These are phyloP conservation scores for Crossaster papposus DNA, from an alignment of 53 echinoderm and acorn worm species.

Conservation along the genomic window DNA sequence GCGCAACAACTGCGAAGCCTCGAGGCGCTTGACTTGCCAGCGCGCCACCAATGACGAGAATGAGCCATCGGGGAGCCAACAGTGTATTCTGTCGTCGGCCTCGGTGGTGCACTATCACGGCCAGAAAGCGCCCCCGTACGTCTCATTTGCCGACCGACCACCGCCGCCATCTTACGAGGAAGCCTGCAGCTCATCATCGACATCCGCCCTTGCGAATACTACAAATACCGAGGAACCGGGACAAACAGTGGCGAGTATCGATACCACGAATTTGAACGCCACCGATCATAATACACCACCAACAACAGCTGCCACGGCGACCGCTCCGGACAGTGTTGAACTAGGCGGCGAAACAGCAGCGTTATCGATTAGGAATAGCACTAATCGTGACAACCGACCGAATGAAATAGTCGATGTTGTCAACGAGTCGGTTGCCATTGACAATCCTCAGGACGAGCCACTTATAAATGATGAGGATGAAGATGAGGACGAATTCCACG, in stretches of 20 bases:
- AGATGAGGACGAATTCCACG: conserved; percentile 26
- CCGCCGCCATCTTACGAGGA: conserved; percentile 71
- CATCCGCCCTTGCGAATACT: not conserved
- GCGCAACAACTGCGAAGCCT: not conserved
- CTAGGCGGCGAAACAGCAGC: not conserved
- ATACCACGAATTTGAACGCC: conserved; percentile 3
- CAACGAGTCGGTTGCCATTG: conserved; percentile 35
- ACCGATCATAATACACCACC: conserved; percentile 4
- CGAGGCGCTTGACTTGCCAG: conserved; percentile 5
- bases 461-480: conserved; percentile 43
- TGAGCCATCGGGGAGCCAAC: conserved; percentile 14
- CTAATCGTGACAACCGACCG: not conserved
- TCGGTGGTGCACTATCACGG: conserved; percentile 35
- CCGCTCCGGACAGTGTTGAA: conserved; percentile 7
- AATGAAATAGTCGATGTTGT: not conserved
- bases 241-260: conserved; percentile 7
- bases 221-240: not conserved
- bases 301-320: not conserved
- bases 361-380: not conserved
- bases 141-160: conserved; percentile 3
- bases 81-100: conserved; percentile 21
- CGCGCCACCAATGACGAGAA: conserved; percentile 9
- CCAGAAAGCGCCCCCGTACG: conserved; percentile 43
- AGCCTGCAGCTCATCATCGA: conserved; percentile 32
- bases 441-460: conserved; percentile 47